Evolutionary conservation across 2,113 vertebrate genomes (phyloP).

Genomic region (Callionymus lyra): DNA sequence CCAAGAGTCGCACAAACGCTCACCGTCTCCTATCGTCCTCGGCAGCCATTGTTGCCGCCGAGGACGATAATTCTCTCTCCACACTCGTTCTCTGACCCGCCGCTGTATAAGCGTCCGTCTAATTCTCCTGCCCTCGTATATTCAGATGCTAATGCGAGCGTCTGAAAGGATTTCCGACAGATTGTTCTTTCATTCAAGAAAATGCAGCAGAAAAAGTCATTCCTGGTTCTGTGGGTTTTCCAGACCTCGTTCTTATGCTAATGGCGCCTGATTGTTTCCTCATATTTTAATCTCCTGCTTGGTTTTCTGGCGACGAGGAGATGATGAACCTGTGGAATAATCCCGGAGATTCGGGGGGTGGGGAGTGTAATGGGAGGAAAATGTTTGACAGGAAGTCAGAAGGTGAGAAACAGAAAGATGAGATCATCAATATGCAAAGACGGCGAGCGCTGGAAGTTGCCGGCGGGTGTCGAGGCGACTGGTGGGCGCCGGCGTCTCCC

Average conservation of each 20-base stretch:
- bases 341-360: no score
- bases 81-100: conserved; percentile 54
- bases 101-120: conserved; percentile 55
- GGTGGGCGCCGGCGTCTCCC: no score
- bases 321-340: not conserved
- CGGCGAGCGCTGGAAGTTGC: conserved; percentile 9
- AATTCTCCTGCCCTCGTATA: conserved; percentile 51
- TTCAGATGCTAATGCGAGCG: conserved; percentile 71
- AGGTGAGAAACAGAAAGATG: conserved; percentile 11
- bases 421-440: conserved; percentile 34
- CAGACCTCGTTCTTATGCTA: conserved; percentile 67
- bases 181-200: conserved; percentile 63
- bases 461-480: conserved; percentile 21
- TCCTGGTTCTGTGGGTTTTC: conserved; percentile 65
- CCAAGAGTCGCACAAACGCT: conserved; percentile 1
- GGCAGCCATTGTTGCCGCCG: conserved; percentile 28
- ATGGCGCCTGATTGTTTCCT: conserved; percentile 72
- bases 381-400: conserved; percentile 20
- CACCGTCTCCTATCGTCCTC: not conserved
- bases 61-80: conserved; percentile 54
- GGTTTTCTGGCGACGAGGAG: conserved; percentile 12
- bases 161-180: conserved; percentile 50
- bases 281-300: conserved; percentile 66
- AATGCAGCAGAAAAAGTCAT: conserved; percentile 68
- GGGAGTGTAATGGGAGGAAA: conserved; percentile 14